Conservation (phyloP, 92 coral and sea anemone genomes). For the Muricea muricata region DNA sequence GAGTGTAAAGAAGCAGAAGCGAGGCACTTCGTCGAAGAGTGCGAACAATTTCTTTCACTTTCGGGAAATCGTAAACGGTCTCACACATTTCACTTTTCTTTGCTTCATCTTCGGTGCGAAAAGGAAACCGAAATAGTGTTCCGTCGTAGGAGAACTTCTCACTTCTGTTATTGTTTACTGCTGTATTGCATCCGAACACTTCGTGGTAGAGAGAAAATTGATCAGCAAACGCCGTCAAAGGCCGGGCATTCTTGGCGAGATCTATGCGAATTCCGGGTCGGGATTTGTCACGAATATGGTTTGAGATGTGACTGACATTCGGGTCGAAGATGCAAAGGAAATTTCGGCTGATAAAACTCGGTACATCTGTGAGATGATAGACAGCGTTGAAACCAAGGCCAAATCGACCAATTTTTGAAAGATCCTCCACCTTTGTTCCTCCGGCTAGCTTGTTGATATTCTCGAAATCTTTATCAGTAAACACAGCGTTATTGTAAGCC, state of each 20-base stretch:
- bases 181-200: slow-evolving; percentile 83
- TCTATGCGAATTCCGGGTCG: slow-evolving; percentile 81
- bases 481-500: slow-evolving; percentile 88
- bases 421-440: slow-evolving; percentile 79
- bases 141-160: slow-evolving; percentile 67
- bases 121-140: slow-evolving; percentile 87
- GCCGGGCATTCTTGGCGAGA: slow-evolving; percentile 49
- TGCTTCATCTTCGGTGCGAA: slow-evolving; percentile 78
- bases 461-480: slow-evolving; percentile 81
- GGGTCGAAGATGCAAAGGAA: slow-evolving; percentile 78
- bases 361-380: slow-evolving; percentile 88
- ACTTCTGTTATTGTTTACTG: slow-evolving; percentile 36
- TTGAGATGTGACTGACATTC: slow-evolving; percentile 73
- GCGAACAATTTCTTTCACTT: slow-evolving; percentile 68
- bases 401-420: slow-evolving; percentile 84
- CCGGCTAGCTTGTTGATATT: slow-evolving; percentile 88
- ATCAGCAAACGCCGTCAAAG: slow-evolving; percentile 58
- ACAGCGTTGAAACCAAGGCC: slow-evolving; percentile 91
- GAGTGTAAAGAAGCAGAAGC: slow-evolving; percentile 81
- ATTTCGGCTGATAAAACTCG: slow-evolving; percentile 76
- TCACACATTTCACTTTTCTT: slow-evolving; percentile 72
- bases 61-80: slow-evolving; percentile 58
- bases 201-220: slow-evolving; percentile 88
- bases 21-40: slow-evolving; percentile 69
- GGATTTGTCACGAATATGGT: slow-evolving; percentile 69